Conservation (phyloP, 2,113 vertebrate genomes). For the Saccopteryx bilineata region DNA sequence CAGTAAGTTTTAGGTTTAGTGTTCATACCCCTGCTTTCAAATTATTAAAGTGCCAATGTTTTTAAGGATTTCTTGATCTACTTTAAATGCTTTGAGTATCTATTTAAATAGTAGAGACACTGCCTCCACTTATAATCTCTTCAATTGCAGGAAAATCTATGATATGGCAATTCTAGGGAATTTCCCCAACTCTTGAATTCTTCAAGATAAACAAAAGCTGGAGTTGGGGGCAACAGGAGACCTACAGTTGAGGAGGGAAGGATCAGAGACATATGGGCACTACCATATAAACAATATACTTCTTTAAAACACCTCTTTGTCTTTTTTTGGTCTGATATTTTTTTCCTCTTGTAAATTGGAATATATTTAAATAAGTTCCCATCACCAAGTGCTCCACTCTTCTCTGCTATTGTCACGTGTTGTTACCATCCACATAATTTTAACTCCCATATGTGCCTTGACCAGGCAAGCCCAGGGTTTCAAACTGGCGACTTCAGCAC, state of each 20-base stretch:
- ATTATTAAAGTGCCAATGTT: slow-evolving; percentile 40
- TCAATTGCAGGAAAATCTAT: background rate
- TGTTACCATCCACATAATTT: background rate
- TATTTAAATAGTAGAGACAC: slow-evolving; percentile 14
- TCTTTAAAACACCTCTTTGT: background rate
- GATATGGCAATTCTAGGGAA: background rate
- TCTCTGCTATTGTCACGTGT: background rate
- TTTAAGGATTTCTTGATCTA: slow-evolving; percentile 58
- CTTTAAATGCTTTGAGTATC: background rate
- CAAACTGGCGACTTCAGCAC: no score
- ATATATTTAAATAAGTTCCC: background rate
- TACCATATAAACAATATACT: background rate
- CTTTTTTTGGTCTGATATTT: background rate
- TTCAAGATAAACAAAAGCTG: background rate
- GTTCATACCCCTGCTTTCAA: background rate
- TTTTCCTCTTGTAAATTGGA: background rate
- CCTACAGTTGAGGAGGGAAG: background rate
- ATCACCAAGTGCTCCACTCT: background rate
- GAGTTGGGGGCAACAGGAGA: background rate
- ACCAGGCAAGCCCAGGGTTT: no score
- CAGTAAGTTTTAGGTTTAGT: background rate
- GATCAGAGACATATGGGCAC: background rate
- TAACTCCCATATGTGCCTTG: background rate
- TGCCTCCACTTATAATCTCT: slow-evolving; percentile 22
- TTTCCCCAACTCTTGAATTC: background rate